A percentile compares a stretch with the other conserved stretches of the same genome.
Evolutionary conservation across 2,113 vertebrate genomes (phyloP).

Genomic region (Oncorhynchus nerka): DNA sequence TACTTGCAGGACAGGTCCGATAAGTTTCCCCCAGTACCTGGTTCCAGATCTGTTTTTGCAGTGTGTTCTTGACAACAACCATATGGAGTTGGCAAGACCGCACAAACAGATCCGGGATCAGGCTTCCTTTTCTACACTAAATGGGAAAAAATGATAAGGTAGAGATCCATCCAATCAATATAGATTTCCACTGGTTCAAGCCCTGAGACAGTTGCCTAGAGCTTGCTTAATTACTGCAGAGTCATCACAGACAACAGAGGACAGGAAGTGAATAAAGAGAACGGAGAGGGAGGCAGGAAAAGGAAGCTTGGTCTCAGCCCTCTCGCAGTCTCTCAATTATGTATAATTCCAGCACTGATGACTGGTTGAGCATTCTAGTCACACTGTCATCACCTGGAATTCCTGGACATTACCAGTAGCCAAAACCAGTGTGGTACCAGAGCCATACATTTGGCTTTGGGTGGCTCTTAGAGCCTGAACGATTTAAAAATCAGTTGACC

Average conservation of each 20-base stretch:
- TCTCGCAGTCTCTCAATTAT: conserved; percentile 38
- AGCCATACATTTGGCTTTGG: background rate
- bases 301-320: background rate
- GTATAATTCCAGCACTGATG: conserved; percentile 55
- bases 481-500: no score
- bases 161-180: conserved; percentile 55
- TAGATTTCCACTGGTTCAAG: conserved; percentile 47
- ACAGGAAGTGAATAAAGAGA: background rate
- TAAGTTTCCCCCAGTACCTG: conserved; percentile 40
- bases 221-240: conserved; percentile 36
- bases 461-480: background rate
- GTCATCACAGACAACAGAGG: background rate
- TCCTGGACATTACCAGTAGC: conserved; percentile 47
- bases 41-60: background rate
- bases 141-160: conserved; percentile 27
- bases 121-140: conserved; percentile 19
- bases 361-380: conserved; percentile 30
- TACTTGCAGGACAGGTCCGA: conserved; percentile 54
- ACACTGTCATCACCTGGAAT: conserved; percentile 53
- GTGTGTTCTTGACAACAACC: no score
- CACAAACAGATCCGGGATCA: no score
- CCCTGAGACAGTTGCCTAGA: conserved; percentile 15
- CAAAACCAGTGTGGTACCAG: background rate
- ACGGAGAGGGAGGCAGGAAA: background rate
- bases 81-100: no score